phyloP scores from a whole-genome alignment of 2,797 vertebrate genomes.

The Paratrypauchen microcephalus region DNA sequence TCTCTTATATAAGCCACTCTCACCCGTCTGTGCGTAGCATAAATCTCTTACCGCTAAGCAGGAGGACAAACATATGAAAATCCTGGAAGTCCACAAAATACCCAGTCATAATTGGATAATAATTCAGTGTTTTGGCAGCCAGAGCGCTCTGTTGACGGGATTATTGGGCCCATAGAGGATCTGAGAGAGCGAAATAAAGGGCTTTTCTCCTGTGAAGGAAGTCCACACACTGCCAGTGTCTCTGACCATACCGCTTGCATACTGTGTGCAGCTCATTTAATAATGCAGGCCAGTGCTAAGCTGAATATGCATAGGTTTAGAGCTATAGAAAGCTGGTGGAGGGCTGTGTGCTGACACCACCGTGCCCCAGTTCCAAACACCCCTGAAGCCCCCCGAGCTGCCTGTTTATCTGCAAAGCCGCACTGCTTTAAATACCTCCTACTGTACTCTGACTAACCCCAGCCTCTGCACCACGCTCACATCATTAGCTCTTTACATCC shows the following conservation, averaged over 20 bases:
- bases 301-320: slow-evolving; percentile 34
- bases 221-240: slow-evolving; percentile 42
- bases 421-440: slow-evolving; percentile 38
- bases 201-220: slow-evolving; percentile 48
- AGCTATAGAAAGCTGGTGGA: slow-evolving; percentile 35
- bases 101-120: slow-evolving; percentile 62
- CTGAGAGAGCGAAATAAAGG: slow-evolving; percentile 60
- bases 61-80: slow-evolving; percentile 49
- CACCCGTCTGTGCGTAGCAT: slow-evolving; percentile 21
- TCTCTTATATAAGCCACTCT: slow-evolving; percentile 55
- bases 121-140: slow-evolving; percentile 58
- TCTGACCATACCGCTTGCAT: slow-evolving; percentile 38
- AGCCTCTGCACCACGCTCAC: slow-evolving; percentile 28
- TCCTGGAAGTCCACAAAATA: slow-evolving; percentile 52
- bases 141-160: slow-evolving; percentile 42
- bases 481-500: slow-evolving; percentile 22
- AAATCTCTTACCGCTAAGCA: slow-evolving; percentile 41
- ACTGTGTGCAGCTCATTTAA: slow-evolving; percentile 49
- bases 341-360: slow-evolving; percentile 25
- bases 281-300: slow-evolving; percentile 49
- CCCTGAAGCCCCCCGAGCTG: slow-evolving; percentile 37
- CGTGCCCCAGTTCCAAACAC: slow-evolving; percentile 49
- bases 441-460: slow-evolving; percentile 44
- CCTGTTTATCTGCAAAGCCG: slow-evolving; percentile 44
- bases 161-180: slow-evolving; percentile 59